Evolutionary conservation across 2,113 vertebrate genomes (phyloP), one percentile per base, ranked within the genome.

Genomic region (Eolophus roseicapilla): DNA sequence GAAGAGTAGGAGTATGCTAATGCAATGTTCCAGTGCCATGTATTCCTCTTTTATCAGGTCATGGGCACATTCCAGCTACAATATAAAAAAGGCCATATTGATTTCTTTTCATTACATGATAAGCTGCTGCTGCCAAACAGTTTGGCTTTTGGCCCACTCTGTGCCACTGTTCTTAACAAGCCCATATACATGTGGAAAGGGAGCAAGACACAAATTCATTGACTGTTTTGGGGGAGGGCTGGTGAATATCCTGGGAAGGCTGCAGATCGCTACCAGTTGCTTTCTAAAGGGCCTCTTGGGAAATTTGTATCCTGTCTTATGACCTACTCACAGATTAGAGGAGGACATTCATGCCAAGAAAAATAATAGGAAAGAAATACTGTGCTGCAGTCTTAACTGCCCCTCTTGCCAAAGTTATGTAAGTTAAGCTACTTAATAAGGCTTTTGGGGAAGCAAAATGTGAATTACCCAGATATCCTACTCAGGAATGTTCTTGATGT

Each of bases 251-350:
- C 13, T 50, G 11, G 13, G 21, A 44, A 53, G 8, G 15, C 11
- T 59, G 13, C 13, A 37, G 17, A 6, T 67, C 11, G 3, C 10
- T 37, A 4, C 27, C 10, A 29, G 55, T 43, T 4, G 1, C 12
- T 91, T 88, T 86, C 15, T 35, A 17, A 37, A 70, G 25, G 17
- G 3, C 8, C 11, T 70, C 28, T 74, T 49, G 3, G 33, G 33
- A 59, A n/a, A 59, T 44, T 15, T 23, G 33, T 43, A 18, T 74
- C 20, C 37, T 52, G 5, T 25, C 27, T 52, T 28, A 43, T 19
- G 21, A 60, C 13, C 33, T 27, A n/a, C 6, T 46, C 15, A 35
- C 0, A 2, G 8, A 4, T 33, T 68, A 23, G 29, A 13, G 12
- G 19, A 93, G 71, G 33, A 19, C 13, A 33, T 28, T 67, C 9